phyloP scores from a whole-genome alignment of 2,113 vertebrate species.

The Dicentrarchus labrax region DNA sequence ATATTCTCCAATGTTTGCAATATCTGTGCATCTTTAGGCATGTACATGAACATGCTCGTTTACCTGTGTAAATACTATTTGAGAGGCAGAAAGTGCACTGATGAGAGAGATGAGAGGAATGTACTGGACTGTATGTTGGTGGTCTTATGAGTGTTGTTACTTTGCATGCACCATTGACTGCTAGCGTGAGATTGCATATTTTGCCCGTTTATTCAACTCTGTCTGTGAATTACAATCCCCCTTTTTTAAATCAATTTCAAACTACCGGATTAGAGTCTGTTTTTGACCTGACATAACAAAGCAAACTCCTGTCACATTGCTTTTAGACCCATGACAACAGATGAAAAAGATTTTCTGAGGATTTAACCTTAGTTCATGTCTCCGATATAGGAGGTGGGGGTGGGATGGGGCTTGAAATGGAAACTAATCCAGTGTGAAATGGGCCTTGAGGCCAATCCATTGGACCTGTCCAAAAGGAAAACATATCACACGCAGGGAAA shows the following conservation, averaged over 20 bases:
- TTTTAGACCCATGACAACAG: slow-evolving; percentile 66
- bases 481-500: slow-evolving; percentile 65
- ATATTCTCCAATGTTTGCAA: slow-evolving; percentile 13
- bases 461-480: slow-evolving; percentile 69
- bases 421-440: slow-evolving; percentile 83
- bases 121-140: slow-evolving; percentile 12
- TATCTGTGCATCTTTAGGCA: background rate
- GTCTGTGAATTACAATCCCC: slow-evolving; percentile 36
- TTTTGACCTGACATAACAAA: slow-evolving; percentile 24
- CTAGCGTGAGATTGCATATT: slow-evolving; percentile 18
- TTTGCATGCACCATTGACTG: background rate
- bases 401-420: slow-evolving; percentile 67
- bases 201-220: slow-evolving; percentile 37
- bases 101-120: slow-evolving; percentile 21
- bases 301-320: slow-evolving; percentile 49
- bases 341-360: slow-evolving; percentile 59
- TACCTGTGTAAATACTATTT: slow-evolving; percentile 23
- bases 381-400: slow-evolving; percentile 53
- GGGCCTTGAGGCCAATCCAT: slow-evolving; percentile 72
- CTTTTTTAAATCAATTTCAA: slow-evolving; percentile 49
- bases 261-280: slow-evolving; percentile 53
- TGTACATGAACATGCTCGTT: slow-evolving; percentile 24
- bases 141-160: slow-evolving; percentile 35
- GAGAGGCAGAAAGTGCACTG: background rate
- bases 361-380: slow-evolving; percentile 67